Evolutionary conservation across 2,797 vertebrate genomes (phyloP), one percentile per base, ranked within the genome.

Genomic region (Scomberomorus guttatus): DNA sequence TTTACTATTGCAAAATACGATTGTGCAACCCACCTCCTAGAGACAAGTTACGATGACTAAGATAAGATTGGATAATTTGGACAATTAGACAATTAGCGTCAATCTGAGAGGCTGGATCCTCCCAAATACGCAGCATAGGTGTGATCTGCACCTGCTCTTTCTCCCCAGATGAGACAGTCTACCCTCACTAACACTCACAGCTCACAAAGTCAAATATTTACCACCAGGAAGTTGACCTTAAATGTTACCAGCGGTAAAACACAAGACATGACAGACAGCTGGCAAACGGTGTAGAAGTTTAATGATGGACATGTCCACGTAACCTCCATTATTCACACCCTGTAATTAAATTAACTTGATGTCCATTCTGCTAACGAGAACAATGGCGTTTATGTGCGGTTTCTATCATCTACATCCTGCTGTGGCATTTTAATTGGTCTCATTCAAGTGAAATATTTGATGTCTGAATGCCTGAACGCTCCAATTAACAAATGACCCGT

Each of bases 391-490:
- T 62, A 6, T 46, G 39, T 18, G 24, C 24, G 17, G 24, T 29
- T 48, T 27, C 24, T 39, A 37, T 51, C 52, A 59, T 50, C 54
- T 48, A 37, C n/a, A 39, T 37, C 20, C 32, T 32, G 34, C 58
- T 27, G 20, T 42, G 44, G 61, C 29, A 27, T 66, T 76, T 68
- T 68, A 67, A 46, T 61, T 68, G 42, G 12, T 44, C 42, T 13
- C 20, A 42, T 48, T 63, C 44, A 61, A 46, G 7, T 6, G 27
- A 57, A 48, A 64, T 50, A 64, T 20, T 64, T 50, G 44, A 66
- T 24, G 27, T 15, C 54, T 70, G n/a, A 59, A 50, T 6, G 24
- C 55, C 25, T 71, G 32, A 77, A 60, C 61, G 29, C 22, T 50
- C 24, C 37, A 34, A 34, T 1, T 10, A 62, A 74, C 46, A 29